These are phyloP conservation scores for Varecia variegata DNA, from an alignment of 2,797 vertebrate genomes.

Conservation along the genomic window DNA sequence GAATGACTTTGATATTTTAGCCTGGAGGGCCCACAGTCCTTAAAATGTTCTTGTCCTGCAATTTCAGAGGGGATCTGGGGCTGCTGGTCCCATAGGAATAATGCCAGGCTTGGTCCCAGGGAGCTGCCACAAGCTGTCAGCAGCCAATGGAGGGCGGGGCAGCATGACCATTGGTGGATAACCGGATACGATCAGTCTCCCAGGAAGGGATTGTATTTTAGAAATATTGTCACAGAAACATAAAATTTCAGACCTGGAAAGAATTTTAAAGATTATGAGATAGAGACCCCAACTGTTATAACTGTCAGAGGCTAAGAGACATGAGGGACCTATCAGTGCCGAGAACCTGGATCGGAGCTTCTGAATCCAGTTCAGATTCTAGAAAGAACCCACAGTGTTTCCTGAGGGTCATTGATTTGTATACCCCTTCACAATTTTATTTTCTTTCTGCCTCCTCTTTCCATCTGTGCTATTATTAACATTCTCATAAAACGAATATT, in stretches of 20 bases:
- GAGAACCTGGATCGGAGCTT: background rate
- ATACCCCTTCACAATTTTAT: background rate
- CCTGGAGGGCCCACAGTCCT: background rate
- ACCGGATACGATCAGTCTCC: background rate
- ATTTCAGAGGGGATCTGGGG: background rate
- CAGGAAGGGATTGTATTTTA: background rate
- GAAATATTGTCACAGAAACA: background rate
- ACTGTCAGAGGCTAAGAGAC: background rate
- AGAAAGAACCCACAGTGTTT: background rate
- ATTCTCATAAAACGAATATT: background rate
- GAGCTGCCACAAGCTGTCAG: background rate
- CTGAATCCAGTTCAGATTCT: background rate
- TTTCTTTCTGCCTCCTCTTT: conserved; percentile 21
- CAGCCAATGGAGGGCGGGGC: background rate
- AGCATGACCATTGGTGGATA: background rate
- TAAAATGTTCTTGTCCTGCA: background rate
- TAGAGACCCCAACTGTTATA: background rate
- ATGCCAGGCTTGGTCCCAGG: background rate
- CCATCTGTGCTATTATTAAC: background rate
- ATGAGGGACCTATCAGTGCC: background rate
- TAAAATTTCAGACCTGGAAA: background rate
- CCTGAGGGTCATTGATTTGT: background rate
- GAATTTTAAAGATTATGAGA: background rate
- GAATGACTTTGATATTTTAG: conserved; percentile 14
- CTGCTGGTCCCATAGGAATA: background rate